Base-by-base conservation (phyloP, 1,140 invertebrate genomes). In the Ridgeia piscesae region DNA sequence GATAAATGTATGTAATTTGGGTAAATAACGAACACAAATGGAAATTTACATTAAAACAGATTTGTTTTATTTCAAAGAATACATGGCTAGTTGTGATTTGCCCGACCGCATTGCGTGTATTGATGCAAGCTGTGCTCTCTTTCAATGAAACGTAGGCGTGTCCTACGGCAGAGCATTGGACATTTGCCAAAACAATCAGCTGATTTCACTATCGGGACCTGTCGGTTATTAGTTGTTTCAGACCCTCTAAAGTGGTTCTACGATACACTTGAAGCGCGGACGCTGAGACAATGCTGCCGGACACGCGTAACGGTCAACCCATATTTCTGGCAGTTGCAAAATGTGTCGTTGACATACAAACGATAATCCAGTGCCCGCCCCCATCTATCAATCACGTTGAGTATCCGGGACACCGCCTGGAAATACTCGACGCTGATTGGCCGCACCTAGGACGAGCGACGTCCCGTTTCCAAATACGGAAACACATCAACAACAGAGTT, bases 61-160 rank as follows among this genome's bases (percentile, higher is more conserved):
- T 14, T 77, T 9, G 11, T 77, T 77, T 27, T 21, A 77, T 77
- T 21, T 2, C 58, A 77, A 77, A 77, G 6, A 77, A 77, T 31
- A 21, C 58, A 77, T 4, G 58, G 11, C 17, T 21, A 31, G 27
- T 77, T 77, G 58, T 77, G 58, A 21, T 77, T 77, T 77, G 11
- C 4, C 17, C 58, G 58, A 77, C 27, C 27, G 58, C 27, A 77
- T 77, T 77, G 58, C 17, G 58, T 77, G 58, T 77, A 31, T 77
- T 77, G 58, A 77, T 21, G 58, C 58, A 77, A 77, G 17, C 58
- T 21, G 58, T 31, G 11, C 2, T 77, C 58, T 77, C 58, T 77
- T 77, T 77, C 58, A 77, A 77, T 77, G 58, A 77, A 77, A 77
- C 58, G 58, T 77, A 77, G 58, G 58, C 58, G 58, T 77, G 58